phyloP scores from a whole-genome alignment of 2,113 vertebrate genomes.

The Nycticryphes semicollaris region DNA sequence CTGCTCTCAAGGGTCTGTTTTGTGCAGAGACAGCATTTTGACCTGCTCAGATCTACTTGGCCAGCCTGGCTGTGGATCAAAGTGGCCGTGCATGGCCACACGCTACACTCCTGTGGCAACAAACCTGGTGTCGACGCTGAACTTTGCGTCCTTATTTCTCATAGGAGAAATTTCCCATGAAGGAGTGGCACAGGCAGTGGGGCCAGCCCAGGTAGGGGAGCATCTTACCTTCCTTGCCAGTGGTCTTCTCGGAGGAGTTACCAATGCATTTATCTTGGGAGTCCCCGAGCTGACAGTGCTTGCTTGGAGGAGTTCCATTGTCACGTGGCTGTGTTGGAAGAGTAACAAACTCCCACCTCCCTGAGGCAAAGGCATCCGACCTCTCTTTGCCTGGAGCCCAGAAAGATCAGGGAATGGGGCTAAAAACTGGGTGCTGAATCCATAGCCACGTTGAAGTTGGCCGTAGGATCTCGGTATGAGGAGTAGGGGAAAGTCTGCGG shows the following conservation, averaged over 20 bases:
- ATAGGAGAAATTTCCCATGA: neutral
- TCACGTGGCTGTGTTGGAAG: neutral
- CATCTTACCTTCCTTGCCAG: neutral
- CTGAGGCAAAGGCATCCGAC: neutral
- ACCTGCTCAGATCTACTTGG: neutral
- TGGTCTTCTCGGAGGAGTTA: neutral
- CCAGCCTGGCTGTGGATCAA: neutral
- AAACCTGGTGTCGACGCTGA: fast-evolving
- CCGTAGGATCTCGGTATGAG: fast-evolving
- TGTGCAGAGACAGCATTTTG: neutral
- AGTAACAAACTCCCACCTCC: neutral
- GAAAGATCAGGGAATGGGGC: neutral
- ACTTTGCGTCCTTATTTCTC: neutral
- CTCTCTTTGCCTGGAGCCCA: neutral
- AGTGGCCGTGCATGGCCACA: fast-evolving
- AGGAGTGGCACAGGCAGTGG: neutral
- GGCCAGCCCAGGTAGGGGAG: neutral
- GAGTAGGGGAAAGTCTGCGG: neutral
- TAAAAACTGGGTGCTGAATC: neutral
- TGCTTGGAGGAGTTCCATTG: slow-evolving; percentile 9
- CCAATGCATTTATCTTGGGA: neutral
- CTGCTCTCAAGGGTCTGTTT: neutral
- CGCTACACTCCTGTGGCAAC: fast-evolving
- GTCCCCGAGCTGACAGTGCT: neutral
- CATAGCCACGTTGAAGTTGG: neutral